Evolutionary conservation across 2,113 vertebrate genomes (phyloP).

Genomic region (Equus quagga): DNA sequence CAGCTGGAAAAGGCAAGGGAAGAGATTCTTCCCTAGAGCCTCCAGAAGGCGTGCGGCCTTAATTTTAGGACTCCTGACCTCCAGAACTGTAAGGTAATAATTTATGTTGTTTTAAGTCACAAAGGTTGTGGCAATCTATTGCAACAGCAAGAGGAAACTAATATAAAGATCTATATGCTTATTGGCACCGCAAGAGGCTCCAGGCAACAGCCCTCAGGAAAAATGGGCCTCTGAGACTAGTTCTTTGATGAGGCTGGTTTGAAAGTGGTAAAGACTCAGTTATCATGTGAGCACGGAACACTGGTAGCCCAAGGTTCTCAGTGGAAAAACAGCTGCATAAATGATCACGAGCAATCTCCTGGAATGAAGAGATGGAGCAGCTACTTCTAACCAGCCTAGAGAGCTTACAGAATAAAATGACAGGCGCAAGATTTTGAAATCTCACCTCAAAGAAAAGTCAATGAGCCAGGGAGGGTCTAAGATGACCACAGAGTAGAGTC

Average conservation of each 20-base stretch:
- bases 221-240: not conserved
- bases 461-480: not conserved
- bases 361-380: not conserved
- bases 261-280: not conserved
- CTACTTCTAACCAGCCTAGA: not conserved
- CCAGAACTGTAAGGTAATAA: not conserved
- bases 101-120: not conserved
- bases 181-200: too few relatives aligned
- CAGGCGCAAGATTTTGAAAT: not conserved
- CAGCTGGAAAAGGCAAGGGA: not conserved
- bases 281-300: not conserved
- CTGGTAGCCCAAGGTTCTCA: not conserved
- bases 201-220: not conserved
- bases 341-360: not conserved
- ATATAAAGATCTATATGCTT: not conserved
- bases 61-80: not conserved
- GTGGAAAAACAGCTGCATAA: not conserved
- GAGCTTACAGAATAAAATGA: not conserved
- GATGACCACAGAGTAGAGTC: not conserved
- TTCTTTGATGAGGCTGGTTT: not conserved
- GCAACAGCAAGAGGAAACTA: not conserved
- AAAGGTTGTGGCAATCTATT: not conserved
- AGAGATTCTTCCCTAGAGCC: not conserved
- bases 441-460: not conserved
- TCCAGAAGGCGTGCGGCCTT: not conserved